A percentile compares a stretch with the other conserved stretches of the same genome.
Conservation (phyloP, 2,113 vertebrate genomes). For the Protobothrops mucrosquamatus region DNA sequence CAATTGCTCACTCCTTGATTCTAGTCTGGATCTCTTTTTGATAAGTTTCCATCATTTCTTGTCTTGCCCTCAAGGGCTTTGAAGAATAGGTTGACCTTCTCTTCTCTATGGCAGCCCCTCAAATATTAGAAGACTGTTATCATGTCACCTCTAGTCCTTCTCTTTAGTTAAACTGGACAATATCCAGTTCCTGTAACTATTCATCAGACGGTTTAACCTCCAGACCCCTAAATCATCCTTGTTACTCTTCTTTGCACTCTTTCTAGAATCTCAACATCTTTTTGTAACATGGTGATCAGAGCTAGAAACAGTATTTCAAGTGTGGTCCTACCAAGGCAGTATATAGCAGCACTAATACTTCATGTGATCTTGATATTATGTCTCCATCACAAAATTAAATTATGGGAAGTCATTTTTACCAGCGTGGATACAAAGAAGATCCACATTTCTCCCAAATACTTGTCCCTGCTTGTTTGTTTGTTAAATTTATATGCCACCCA, state of each 20-base stretch:
- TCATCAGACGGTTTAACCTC: neutral
- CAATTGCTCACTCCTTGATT: neutral
- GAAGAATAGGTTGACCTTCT: neutral
- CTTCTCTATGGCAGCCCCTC: neutral
- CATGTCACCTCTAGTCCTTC: neutral
- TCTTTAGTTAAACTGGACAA: neutral
- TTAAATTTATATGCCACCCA: too few species aligned
- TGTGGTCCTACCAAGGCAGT: too few species aligned
- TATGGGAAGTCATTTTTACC: neutral
- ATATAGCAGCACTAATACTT: neutral
- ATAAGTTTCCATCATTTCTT: neutral
- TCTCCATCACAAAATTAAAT: neutral
- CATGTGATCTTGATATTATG: neutral
- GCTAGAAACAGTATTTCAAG: neutral
- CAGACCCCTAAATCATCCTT: neutral
- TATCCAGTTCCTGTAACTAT: neutral
- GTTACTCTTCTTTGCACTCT: neutral
- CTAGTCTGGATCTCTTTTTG: neutral
- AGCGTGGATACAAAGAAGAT: neutral
- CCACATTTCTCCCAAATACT: neutral
- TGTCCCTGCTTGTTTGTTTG: neutral
- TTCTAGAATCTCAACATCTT: neutral
- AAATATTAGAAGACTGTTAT: too few species aligned
- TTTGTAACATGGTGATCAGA: neutral
- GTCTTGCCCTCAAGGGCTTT: too few species aligned